These are phyloP conservation scores for Trachythela sp. DNA, from an alignment of 64 coral and sea anemone genomes.

Conservation along the genomic window DNA sequence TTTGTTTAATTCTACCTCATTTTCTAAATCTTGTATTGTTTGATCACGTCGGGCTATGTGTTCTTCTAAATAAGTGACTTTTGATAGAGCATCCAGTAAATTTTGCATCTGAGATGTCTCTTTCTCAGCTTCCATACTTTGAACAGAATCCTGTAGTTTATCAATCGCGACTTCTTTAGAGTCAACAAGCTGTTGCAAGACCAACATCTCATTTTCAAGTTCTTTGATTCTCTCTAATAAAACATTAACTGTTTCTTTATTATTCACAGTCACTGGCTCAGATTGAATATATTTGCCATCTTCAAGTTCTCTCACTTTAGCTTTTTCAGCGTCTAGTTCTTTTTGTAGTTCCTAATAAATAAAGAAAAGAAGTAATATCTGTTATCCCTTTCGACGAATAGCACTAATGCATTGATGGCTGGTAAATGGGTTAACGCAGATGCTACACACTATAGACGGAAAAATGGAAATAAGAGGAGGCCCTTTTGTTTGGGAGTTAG, in stretches of 20 bases:
- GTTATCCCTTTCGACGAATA: no score
- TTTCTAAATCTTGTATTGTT: constrained; percentile 14
- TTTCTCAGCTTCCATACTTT: constrained; percentile 21
- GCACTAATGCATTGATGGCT: no score
- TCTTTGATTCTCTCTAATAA: constrained; percentile 10
- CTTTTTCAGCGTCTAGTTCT: not conserved
- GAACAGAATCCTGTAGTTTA: not conserved
- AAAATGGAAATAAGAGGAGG: no score
- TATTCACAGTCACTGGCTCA: not conserved
- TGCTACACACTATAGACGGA: no score
- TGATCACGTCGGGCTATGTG: not conserved
- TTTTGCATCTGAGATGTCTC: constrained; percentile 21
- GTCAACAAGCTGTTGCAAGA: not conserved
- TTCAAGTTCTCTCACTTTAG: not conserved
- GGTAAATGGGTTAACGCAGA: no score
- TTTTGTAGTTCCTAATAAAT: not conserved
- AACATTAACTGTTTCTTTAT: constrained; percentile 6
- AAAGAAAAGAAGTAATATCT: no score
- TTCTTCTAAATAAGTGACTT: not conserved
- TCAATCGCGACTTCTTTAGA: constrained; percentile 6
- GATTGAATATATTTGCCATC: not conserved
- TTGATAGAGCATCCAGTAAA: constrained; percentile 14
- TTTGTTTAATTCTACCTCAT: not conserved
- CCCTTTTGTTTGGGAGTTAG: no score
- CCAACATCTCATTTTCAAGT: constrained; percentile 3